Percentiles rank a stretch among this genome's conserved stretches.
Evolutionary conservation across 2,888 invertebrate species (phyloP).

Genomic region (Leptarthrus brevirostris): DNA sequence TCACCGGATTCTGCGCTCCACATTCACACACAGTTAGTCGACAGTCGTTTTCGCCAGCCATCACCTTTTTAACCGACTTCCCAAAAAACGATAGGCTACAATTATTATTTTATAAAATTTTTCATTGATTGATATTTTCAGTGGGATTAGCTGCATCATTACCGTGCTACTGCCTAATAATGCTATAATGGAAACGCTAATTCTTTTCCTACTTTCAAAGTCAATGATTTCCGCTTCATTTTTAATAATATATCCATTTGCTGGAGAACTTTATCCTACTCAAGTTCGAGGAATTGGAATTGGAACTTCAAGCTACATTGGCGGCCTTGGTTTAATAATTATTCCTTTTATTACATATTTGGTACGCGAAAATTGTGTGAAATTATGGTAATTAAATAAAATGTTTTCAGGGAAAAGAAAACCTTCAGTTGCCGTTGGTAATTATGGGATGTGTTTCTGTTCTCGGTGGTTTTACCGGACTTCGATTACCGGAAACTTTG

Average conservation of each 20-base stretch:
- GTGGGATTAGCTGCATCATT: constrained; percentile 85
- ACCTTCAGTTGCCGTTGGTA: constrained; percentile 82
- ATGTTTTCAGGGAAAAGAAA: constrained; percentile 79
- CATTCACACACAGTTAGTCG: no score
- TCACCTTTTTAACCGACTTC: no score
- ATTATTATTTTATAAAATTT: not conserved
- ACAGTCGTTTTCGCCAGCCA: no score
- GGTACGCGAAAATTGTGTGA: constrained; percentile 71
- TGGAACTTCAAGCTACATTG: constrained; percentile 90
- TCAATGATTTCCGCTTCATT: constrained; percentile 91
- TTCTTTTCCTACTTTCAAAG: constrained; percentile 84
- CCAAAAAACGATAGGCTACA: not conserved
- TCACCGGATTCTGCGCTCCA: no score
- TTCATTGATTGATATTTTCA: constrained; percentile 67
- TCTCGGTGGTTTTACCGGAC: constrained; percentile 81
- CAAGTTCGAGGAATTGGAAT: constrained; percentile 90
- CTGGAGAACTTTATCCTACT: constrained; percentile 91
- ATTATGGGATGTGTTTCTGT: constrained; percentile 87
- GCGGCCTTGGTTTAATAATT: constrained; percentile 86
- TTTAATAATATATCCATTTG: constrained; percentile 91
- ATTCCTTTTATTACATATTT: constrained; percentile 93
- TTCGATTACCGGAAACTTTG: constrained; percentile 86
- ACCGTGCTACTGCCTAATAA: constrained; percentile 86
- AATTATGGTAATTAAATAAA: not conserved
- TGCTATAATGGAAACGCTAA: constrained; percentile 78